Base-by-base conservation (phyloP, 2,888 invertebrate genomes). In the Troides aeacus region DNA sequence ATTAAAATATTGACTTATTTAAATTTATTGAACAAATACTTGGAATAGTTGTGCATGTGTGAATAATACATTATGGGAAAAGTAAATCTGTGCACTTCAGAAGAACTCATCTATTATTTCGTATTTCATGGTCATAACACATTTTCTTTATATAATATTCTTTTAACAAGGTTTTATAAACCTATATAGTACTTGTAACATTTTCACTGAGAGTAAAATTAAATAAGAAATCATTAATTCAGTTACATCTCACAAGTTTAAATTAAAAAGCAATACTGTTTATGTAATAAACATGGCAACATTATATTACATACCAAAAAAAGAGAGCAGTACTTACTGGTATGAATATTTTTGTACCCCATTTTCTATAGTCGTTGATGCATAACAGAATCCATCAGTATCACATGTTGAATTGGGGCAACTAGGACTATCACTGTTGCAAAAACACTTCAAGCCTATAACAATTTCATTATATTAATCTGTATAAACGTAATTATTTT, bases 351-450 rank as follows among this genome's bases (percentile, higher is more conserved):
- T 93, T 76, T 93, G 92, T 66, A 87, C 87, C 64, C 94, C 95
- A 79, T 94, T 94, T 67, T 94, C 93, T 18, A 94, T 83, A 73
- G 94, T 94, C 72, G 96, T 95, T 69, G 97, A 96, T 4, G 97
- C 96, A 81, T 96, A 97, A 86, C 98, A 98, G 83, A 95, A 96
- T 60, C 98, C 98, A 88, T 97, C 97, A 6, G 98, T 98, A 85
- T 95, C 95, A 89, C 98, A 98, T 50, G 97, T 97, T 81, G 95
- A 93, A 84, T 97, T 97, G 66, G 93, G 94, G 18, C 95, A 94
- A 74, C 92, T 91, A 81, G 96, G 96, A 79, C 96, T 94, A 82
- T 97, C 96, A 81, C 96, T 95, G 88, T 97, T 97, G 92, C 97
- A 98, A 89, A 96, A 96, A 87, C 98, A 98, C 89, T 96, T 96